Evolutionary conservation across 2,888 invertebrate genomes (phyloP), one percentile per base, ranked within the genome.

Genomic region (Ligdia adustata): DNA sequence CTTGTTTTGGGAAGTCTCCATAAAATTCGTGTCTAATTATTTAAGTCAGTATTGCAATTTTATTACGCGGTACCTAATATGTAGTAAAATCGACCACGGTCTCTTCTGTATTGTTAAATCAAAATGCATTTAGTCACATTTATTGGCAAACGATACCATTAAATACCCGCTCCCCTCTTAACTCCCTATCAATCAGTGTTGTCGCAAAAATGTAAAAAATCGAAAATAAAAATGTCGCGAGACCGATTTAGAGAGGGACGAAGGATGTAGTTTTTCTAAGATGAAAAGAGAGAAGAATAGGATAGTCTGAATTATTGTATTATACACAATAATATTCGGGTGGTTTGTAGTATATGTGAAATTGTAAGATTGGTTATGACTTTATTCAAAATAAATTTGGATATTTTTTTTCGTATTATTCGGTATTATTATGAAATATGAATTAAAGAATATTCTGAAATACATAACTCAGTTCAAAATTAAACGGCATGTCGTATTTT

Each of bases 261-360:
- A 9, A 57, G 68, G 52, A 75, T 66, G 1, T 4, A 15, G 15
- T 18, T n/a, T 6, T 0, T 2, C 1, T 20, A 27, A 5, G 59
- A 33, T 22, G n/a, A 57, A 74, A 29, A 26, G 74, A 64, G 64
- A 74, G 4, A 34, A 45, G 45, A 46, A 57, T 57, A 66, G 73
- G 68, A 76, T 79, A 72, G 80, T 76, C 83, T 80, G 79, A 82
- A 82, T 84, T 82, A 83, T 82, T 80, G 73, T 81, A 79, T 78
- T 79, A 81, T 79, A 82, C 79, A 76, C 82, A 82, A 79, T 80
- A 79, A 82, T 79, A 82, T 79, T 80, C 69, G 70, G 72, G 69
- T 62, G 72, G 66, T 64, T 67, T 50, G 34, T 33, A 33, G 79
- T 73, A 79, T 70, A 70, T 55, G 64, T 4, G 7, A 53, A 45